phyloP scores from a whole-genome alignment of 2,113 vertebrate genomes.

The Oryctolagus cuniculus region mOryCun1.1 NC_091440.1:62391001-62391500 shows the following conservation, averaged over 20 bases:
- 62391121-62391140: neutral
- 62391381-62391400: conserved; percentile 53
- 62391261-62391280: neutral
- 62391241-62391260: neutral
- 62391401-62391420: conserved; percentile 52
- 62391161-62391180: neutral
- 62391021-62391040: neutral
- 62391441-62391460: conserved; percentile 63
- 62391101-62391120: neutral
- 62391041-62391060: neutral
- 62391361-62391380: neutral
- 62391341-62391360: neutral
- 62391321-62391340: neutral
- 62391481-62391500: conserved; percentile 65
- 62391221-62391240: neutral
- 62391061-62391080: neutral
- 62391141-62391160: neutral
- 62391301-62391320: neutral
- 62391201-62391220: neutral
- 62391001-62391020: neutral
- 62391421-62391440: conserved; percentile 74
- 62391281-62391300: neutral
- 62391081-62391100: neutral
- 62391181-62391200: neutral
- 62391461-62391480: conserved; percentile 72